phyloP scores from a whole-genome alignment of 2,797 vertebrate genomes.

The Varecia variegata region DNA sequence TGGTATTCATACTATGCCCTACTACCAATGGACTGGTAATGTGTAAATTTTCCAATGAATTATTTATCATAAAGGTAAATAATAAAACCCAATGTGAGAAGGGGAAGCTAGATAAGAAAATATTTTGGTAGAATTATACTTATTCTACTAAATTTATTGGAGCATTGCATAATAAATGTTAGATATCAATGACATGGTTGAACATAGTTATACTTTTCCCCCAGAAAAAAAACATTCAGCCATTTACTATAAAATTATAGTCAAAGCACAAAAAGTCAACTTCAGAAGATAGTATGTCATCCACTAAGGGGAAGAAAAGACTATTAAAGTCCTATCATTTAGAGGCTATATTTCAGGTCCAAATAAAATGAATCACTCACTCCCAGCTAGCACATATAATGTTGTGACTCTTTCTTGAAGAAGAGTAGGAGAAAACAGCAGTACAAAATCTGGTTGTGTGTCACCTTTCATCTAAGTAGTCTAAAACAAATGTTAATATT shows the following conservation, averaged over 20 bases:
- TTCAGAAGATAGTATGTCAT: not conserved
- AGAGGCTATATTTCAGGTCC: constrained; percentile 32
- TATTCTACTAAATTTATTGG: constrained; percentile 9
- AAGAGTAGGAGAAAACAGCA: not conserved
- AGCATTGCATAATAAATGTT: not conserved
- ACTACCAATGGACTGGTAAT: not conserved
- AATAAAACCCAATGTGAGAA: not conserved
- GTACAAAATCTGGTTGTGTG: not conserved
- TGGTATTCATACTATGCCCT: not conserved
- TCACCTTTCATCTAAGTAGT: constrained; percentile 7
- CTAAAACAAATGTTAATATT: constrained; percentile 1
- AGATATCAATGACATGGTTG: not conserved
- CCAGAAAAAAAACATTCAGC: not conserved
- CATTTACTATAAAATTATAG: constrained; percentile 5
- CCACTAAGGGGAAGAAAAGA: not conserved
- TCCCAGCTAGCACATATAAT: not conserved
- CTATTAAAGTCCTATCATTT: not conserved
- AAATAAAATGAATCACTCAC: constrained; percentile 34
- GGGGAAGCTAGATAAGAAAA: not conserved
- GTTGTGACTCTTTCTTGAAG: constrained; percentile 16
- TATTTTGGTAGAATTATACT: constrained; percentile 10
- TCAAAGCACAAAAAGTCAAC: not conserved
- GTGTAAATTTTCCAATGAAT: constrained; percentile 6
- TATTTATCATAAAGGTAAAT: constrained; percentile 14
- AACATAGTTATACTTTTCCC: not conserved